A percentile compares a stretch with the other conserved stretches of the same genome.
Evolutionary conservation across 2,797 vertebrate genomes (phyloP).

Genomic region (Galaxias olidus): DNA sequence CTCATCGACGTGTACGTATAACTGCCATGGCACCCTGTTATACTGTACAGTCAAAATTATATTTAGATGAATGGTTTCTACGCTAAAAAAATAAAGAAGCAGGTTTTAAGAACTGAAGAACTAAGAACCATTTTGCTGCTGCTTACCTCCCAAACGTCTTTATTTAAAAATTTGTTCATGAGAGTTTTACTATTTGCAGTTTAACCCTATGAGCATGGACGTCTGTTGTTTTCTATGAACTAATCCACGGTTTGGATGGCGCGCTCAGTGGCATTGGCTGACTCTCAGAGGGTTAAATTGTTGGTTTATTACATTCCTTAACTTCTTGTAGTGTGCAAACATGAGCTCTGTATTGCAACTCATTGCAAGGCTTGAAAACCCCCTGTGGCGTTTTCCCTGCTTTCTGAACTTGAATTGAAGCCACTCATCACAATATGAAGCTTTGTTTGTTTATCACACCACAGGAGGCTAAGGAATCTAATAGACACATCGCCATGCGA

Average conservation of each 20-base stretch:
- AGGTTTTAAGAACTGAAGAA: constrained; percentile 57
- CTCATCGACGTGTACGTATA: constrained; percentile 70
- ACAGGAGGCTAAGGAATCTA: constrained; percentile 73
- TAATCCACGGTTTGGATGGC: background rate
- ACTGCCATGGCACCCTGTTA: constrained; percentile 71
- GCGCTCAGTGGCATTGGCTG: constrained; percentile 23
- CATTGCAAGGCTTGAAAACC: constrained; percentile 47
- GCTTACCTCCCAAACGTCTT: constrained; percentile 81
- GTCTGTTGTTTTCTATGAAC: background rate
- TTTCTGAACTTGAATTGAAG: constrained; percentile 48
- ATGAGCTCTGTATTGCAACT: constrained; percentile 54
- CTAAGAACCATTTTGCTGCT: constrained; percentile 96
- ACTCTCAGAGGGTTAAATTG: constrained; percentile 78
- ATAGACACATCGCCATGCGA: constrained; percentile 75
- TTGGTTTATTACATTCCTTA: constrained; percentile 74
- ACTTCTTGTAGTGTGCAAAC: constrained; percentile 69
- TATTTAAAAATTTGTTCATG: constrained; percentile 81
- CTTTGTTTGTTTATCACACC: constrained; percentile 66
- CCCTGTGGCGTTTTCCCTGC: constrained; percentile 33
- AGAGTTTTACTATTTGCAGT: constrained; percentile 85
- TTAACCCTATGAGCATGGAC: constrained; percentile 73
- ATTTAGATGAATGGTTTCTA: constrained; percentile 70
- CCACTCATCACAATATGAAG: constrained; percentile 59
- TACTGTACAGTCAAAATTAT: constrained; percentile 78
- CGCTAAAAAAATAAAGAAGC: constrained; percentile 64